Evolutionary conservation across 2,113 vertebrate species (phyloP).

Genomic region (Coptodon rendalli): DNA sequence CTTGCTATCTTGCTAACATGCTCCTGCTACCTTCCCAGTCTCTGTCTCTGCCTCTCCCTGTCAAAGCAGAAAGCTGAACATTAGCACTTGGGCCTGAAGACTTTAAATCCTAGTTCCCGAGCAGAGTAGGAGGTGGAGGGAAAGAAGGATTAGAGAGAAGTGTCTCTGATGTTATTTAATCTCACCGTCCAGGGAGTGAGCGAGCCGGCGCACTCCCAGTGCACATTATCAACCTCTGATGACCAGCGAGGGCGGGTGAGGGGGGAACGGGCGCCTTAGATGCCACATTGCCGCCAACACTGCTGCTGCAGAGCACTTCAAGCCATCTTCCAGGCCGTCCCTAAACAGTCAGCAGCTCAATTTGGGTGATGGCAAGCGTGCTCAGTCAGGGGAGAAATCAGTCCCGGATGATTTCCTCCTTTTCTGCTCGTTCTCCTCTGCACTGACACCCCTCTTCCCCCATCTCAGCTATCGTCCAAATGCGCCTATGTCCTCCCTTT

Average conservation of each 20-base stretch:
- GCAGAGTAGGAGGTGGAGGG: slow-evolving; percentile 16
- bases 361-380: slow-evolving; percentile 60
- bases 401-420: slow-evolving; percentile 65
- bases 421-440: slow-evolving; percentile 30
- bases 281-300: background rate
- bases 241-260: slow-evolving; percentile 35
- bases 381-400: slow-evolving; percentile 59
- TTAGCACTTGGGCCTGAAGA: slow-evolving; percentile 37
- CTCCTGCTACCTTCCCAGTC: background rate
- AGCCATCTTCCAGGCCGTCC: slow-evolving; percentile 24
- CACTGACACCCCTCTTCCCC: slow-evolving; percentile 13
- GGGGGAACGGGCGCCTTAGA: slow-evolving; percentile 24
- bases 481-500: slow-evolving; percentile 18
- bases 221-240: slow-evolving; percentile 62
- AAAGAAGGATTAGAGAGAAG: slow-evolving; percentile 46
- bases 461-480: slow-evolving; percentile 42
- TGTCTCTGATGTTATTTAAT: slow-evolving; percentile 70
- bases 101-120: slow-evolving; percentile 53
- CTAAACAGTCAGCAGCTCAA: slow-evolving; percentile 60
- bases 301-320: slow-evolving; percentile 14
- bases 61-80: slow-evolving; percentile 31
- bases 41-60: slow-evolving; percentile 2
- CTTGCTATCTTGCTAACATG: background rate
- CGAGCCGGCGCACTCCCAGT: slow-evolving; percentile 39
- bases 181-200: slow-evolving; percentile 52